These are phyloP conservation scores for Apostichopus parvimensis DNA, from an alignment of 35 echinoderm and acorn worm species.

Conservation along the genomic window DNA sequence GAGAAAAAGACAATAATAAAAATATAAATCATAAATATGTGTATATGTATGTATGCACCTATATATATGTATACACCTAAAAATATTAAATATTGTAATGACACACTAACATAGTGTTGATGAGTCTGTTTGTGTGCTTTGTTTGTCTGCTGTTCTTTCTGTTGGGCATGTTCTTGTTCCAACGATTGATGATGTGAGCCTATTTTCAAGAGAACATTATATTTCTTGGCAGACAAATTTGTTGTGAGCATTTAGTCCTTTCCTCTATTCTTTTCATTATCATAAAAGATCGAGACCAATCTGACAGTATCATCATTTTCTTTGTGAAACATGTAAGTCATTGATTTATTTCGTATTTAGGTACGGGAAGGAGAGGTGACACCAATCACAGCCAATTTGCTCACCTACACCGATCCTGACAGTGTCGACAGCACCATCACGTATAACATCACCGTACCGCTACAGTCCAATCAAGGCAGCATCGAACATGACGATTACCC, in stretches of 20 bases:
- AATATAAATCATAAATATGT: neutral
- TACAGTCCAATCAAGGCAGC: slow-evolving; percentile 57
- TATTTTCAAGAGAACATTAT: too few species aligned
- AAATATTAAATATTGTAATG: too few species aligned
- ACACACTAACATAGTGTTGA: too few species aligned
- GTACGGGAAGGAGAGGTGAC: slow-evolving; percentile 75
- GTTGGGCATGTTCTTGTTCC: too few species aligned
- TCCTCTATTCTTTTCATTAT: neutral
- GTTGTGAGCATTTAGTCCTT: neutral
- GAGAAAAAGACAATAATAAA: slow-evolving; percentile 21
- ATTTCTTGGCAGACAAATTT: too few species aligned
- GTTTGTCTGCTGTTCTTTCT: too few species aligned
- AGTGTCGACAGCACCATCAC: slow-evolving; percentile 73
- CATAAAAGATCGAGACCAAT: neutral
- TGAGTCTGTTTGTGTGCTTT: too few species aligned
- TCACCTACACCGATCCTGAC: slow-evolving; percentile 91
- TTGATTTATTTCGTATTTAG: slow-evolving; percentile 30
- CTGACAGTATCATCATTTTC: neutral
- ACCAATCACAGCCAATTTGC: slow-evolving; percentile 54
- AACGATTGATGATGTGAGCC: too few species aligned
- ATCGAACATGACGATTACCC: slow-evolving; percentile 86
- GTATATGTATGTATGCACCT: too few species aligned
- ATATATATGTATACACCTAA: too few species aligned
- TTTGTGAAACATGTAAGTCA: neutral
- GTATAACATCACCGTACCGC: slow-evolving; percentile 91